Percentiles rank a stretch among this genome's conserved stretches.
phyloP scores from a whole-genome alignment of 2,113 vertebrate genomes.

The Alaudala cheleensis region DNA sequence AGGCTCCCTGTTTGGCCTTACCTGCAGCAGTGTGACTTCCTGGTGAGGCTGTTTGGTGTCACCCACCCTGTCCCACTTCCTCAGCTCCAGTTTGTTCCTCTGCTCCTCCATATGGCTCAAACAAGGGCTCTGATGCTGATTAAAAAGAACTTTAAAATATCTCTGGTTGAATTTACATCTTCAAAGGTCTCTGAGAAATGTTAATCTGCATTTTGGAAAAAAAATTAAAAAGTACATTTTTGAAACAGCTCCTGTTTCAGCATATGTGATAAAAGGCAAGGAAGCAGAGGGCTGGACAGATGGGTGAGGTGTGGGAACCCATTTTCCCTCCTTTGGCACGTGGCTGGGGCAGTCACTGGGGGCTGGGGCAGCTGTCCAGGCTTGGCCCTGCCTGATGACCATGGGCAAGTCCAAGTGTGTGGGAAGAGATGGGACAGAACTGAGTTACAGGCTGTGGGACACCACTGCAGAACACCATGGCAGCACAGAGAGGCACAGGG shows the following conservation, averaged over 20 bases:
- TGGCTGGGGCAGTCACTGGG: not conserved
- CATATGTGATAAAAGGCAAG: not conserved
- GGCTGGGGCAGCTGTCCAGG: not conserved
- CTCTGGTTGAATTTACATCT: not conserved
- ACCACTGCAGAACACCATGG: not conserved
- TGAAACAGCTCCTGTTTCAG: not conserved
- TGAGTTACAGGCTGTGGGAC: not conserved
- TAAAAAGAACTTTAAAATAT: not conserved
- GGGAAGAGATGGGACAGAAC: not conserved
- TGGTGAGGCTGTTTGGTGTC: not conserved
- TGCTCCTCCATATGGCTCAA: conserved; percentile 1
- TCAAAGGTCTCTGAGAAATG: not conserved
- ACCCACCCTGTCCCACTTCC: not conserved
- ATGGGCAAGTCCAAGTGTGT: accelerated
- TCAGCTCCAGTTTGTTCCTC: not conserved
- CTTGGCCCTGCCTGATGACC: not conserved
- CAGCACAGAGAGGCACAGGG: not conserved
- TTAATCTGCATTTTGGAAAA: not conserved
- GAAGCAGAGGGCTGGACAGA: not conserved
- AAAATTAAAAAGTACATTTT: not conserved
- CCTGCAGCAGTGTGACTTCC: not conserved
- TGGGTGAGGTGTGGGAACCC: not conserved
- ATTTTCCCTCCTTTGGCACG: too few species aligned
- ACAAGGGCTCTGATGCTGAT: not conserved
- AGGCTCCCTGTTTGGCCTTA: not conserved